phyloP scores from a whole-genome alignment of 2,888 invertebrate species.

The Tetanocera ferruginea region DNA sequence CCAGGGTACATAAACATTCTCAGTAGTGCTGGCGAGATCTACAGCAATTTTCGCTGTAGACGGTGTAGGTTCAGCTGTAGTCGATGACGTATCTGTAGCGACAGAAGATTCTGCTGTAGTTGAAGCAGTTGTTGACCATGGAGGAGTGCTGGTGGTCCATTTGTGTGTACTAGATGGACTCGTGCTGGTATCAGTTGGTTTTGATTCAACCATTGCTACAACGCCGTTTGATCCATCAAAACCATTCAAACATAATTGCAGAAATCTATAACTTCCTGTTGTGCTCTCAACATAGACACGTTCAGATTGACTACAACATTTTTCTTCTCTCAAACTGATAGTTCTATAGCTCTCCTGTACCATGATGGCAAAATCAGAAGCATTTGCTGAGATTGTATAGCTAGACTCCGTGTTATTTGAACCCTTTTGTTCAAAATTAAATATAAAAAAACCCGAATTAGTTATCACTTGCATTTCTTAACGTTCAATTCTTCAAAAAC shows the following conservation, averaged over 20 bases:
- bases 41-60: neutral
- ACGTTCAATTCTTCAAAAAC: slow-evolving; percentile 34
- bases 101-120: slow-evolving; percentile 15
- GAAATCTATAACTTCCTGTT: slow-evolving; percentile 57
- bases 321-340: slow-evolving; percentile 57
- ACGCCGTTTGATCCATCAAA: too few species aligned
- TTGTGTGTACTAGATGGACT: too few species aligned
- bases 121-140: slow-evolving; percentile 15
- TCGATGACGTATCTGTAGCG: slow-evolving; percentile 41
- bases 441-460: neutral
- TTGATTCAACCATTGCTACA: slow-evolving; percentile 10
- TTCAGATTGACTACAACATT: slow-evolving; percentile 57
- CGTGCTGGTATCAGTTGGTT: too few species aligned
- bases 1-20: too few species aligned
- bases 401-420: slow-evolving; percentile 59
- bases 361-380: slow-evolving; percentile 55
- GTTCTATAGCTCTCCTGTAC: slow-evolving; percentile 60
- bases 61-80: neutral
- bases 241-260: slow-evolving; percentile 61
- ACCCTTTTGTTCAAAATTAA: slow-evolving; percentile 50
- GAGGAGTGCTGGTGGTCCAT: too few species aligned
- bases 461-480: too few species aligned
- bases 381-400: slow-evolving; percentile 62
- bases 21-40: neutral
- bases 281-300: slow-evolving; percentile 57